These are phyloP conservation scores for Portunus trituberculatus DNA, from an alignment of 1,140 invertebrate species.

Conservation along the genomic window DNA sequence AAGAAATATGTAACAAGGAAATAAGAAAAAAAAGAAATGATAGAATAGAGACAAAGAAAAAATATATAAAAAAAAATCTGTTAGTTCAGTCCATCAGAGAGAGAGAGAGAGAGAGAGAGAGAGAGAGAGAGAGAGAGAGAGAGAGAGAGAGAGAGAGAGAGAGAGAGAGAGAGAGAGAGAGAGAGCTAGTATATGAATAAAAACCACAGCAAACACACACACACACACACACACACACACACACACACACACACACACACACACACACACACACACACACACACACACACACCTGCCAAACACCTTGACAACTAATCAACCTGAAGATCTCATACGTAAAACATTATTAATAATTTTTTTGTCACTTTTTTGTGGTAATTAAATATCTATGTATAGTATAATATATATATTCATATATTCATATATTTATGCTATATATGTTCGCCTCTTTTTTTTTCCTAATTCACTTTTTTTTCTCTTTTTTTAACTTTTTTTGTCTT, in stretches of 20 bases:
- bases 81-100: too few species aligned
- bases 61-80: too few species aligned
- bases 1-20: too few species aligned
- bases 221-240: neutral
- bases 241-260: neutral
- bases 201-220: neutral
- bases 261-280: neutral
- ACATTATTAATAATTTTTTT: neutral
- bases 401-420: conserved; percentile 16
- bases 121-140: conserved; percentile 32
- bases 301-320: neutral
- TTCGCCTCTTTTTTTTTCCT: neutral
- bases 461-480: neutral
- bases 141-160: conserved; percentile 36
- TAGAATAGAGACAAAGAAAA: too few species aligned
- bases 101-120: conserved; percentile 16
- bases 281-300: neutral
- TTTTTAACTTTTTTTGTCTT: neutral
- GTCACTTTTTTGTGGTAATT: neutral
- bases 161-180: neutral
- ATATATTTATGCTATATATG: conserved; percentile 18
- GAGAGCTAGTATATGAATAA: neutral
- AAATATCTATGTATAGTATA: conserved; percentile 24
- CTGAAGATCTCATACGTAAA: neutral
- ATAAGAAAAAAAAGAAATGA: too few species aligned